These are phyloP conservation scores for Lethenteron reissneri DNA, from an alignment of 2,113 vertebrate genomes.

Conservation along the genomic window DNA sequence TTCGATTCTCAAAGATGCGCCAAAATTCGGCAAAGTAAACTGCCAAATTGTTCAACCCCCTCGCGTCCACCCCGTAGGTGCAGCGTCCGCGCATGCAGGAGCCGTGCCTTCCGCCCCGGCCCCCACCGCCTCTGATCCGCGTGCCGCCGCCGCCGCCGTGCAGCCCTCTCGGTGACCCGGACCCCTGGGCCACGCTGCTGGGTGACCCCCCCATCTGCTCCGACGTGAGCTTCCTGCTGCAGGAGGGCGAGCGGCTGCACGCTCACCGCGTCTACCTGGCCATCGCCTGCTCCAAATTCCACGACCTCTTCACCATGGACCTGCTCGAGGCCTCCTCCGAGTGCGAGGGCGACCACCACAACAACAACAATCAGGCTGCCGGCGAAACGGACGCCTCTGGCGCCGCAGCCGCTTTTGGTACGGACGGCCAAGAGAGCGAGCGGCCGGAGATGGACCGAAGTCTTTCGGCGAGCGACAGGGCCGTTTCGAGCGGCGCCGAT, in stretches of 20 bases:
- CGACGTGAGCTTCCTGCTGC: slow-evolving; percentile 47
- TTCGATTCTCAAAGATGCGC: too few species aligned
- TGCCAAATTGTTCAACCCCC: too few species aligned
- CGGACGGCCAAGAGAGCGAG: too few species aligned
- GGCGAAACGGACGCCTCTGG: too few species aligned
- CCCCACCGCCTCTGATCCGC: slow-evolving; percentile 42
- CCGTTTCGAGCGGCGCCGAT: too few species aligned
- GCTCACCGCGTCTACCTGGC: slow-evolving; percentile 61
- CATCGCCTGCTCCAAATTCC: slow-evolving; percentile 64
- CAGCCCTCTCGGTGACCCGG: slow-evolving; percentile 14
- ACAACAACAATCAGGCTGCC: too few species aligned
- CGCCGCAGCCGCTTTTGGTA: too few species aligned
- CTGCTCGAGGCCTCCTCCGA: slow-evolving; percentile 7
- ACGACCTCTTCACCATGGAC: slow-evolving; percentile 49
- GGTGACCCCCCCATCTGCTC: slow-evolving; percentile 35
- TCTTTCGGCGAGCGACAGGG: too few species aligned
- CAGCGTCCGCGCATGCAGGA: slow-evolving; percentile 54
- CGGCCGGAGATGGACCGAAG: too few species aligned
- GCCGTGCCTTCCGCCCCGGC: slow-evolving; percentile 51
- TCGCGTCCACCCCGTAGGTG: slow-evolving; percentile 10
- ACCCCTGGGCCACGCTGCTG: slow-evolving; percentile 40
- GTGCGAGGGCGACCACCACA: too few species aligned
- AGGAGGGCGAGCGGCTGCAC: slow-evolving; percentile 32
- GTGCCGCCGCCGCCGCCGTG: slow-evolving; percentile 30
- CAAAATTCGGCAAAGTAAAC: too few species aligned